Conservation (phyloP, 2,888 invertebrate species). For the Abrostola triplasia region DNA sequence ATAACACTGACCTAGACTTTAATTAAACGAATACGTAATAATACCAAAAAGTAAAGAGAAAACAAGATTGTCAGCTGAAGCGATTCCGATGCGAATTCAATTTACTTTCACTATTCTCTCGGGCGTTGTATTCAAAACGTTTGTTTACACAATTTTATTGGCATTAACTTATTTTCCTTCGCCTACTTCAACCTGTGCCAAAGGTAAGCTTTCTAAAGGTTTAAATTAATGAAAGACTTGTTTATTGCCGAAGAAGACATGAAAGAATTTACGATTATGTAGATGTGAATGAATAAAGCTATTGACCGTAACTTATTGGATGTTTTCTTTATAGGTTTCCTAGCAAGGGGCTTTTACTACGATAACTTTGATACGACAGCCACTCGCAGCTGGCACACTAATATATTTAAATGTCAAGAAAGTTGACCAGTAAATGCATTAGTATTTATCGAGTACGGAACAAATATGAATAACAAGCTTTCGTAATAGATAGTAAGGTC, state of each 20-base stretch:
- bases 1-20: conserved; percentile 45
- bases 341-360: conserved; percentile 8
- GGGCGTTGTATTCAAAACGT: conserved; percentile 61
- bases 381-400: conserved; percentile 2
- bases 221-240: conserved; percentile 34
- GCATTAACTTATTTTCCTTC: conserved; percentile 55
- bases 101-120: conserved; percentile 68
- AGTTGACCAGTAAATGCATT: conserved; percentile 10
- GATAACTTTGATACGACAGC: conserved; percentile 22
- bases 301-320: conserved; percentile 15
- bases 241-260: conserved; percentile 28
- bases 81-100: conserved; percentile 62
- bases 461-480: conserved; percentile 27
- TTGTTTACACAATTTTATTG: conserved; percentile 62
- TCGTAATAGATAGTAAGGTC: conserved; percentile 15
- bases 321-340: conserved; percentile 13
- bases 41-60: conserved; percentile 57
- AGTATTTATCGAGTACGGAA: conserved; percentile 26
- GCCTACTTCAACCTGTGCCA: conserved; percentile 35
- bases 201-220: conserved; percentile 54
- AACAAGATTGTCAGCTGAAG: conserved; percentile 56
- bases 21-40: conserved; percentile 30
- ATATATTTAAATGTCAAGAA: conserved; percentile 26
- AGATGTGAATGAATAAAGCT: conserved; percentile 19
- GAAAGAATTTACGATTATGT: conserved; percentile 36